Conservation (phyloP, 2,888 invertebrate genomes). For the Sisyra terminalis region DNA sequence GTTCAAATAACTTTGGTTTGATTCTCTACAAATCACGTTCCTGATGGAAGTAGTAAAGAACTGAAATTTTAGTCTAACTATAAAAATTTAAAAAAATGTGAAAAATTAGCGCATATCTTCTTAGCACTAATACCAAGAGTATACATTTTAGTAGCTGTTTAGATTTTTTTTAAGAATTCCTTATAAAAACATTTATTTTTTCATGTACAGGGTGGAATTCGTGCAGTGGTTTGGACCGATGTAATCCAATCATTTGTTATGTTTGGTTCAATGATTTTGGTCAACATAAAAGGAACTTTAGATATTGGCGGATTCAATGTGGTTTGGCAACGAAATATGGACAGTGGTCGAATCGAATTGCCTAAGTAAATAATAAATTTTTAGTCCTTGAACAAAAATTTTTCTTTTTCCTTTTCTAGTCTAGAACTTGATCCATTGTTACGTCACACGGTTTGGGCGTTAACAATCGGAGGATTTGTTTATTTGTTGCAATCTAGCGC, state of each 20-base stretch:
- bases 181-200: too few species aligned
- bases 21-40: too few species aligned
- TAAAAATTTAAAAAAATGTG: too few species aligned
- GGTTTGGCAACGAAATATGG: slow-evolving; percentile 47
- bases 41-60: too few species aligned
- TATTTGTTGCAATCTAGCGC: slow-evolving; percentile 62
- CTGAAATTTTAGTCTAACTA: too few species aligned
- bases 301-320: slow-evolving; percentile 52
- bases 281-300: slow-evolving; percentile 55
- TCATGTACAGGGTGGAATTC: slow-evolving; percentile 67
- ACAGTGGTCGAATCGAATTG: slow-evolving; percentile 50
- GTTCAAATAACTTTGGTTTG: too few species aligned
- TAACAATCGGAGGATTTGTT: slow-evolving; percentile 56
- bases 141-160: too few species aligned
- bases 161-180: too few species aligned
- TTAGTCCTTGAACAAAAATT: neutral
- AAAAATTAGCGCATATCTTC: too few species aligned
- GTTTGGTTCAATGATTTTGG: slow-evolving; percentile 55
- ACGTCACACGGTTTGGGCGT: slow-evolving; percentile 60
- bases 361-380: slow-evolving; percentile 41
- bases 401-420: neutral
- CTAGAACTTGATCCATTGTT: slow-evolving; percentile 47
- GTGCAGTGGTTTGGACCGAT: slow-evolving; percentile 72
- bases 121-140: too few species aligned
- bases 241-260: slow-evolving; percentile 62